A percentile compares a stretch with the other conserved stretches of the same genome.
These are phyloP conservation scores for Choloepus didactylus DNA, from an alignment of 2,797 vertebrate species.

Conservation along the genomic window DNA sequence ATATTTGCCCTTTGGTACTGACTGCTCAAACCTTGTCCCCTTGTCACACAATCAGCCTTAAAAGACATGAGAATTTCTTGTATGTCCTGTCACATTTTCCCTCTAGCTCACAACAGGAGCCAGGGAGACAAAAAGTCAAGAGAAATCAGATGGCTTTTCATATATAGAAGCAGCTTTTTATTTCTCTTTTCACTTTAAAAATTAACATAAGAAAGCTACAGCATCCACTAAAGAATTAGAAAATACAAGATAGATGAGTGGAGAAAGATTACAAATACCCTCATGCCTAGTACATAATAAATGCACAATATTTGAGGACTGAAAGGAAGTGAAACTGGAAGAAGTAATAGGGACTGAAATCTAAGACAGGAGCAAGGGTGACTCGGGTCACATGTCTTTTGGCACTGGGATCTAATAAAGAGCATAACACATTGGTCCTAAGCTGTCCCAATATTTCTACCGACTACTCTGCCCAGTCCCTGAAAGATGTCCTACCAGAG, in stretches of 20 bases:
- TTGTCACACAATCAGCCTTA: not conserved
- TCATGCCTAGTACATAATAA: not conserved
- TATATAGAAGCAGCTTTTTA: not conserved
- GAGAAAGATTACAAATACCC: not conserved
- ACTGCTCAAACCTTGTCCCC: not conserved
- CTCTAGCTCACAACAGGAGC: not conserved
- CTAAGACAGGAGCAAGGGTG: not conserved
- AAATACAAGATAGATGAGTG: not conserved
- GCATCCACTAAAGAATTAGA: not conserved
- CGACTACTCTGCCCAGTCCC: not conserved
- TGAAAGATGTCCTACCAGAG: not conserved
- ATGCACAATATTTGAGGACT: slow-evolving; percentile 11
- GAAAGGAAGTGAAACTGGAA: not conserved
- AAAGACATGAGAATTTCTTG: not conserved
- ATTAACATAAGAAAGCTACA: not conserved
- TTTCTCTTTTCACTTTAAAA: slow-evolving; percentile 40
- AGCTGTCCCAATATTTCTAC: not conserved
- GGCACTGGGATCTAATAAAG: not conserved
- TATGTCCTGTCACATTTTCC: not conserved
- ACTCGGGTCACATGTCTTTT: not conserved
- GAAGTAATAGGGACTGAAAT: not conserved
- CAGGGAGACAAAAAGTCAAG: not conserved
- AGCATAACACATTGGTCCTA: not conserved
- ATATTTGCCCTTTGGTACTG: not conserved
- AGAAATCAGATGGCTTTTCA: not conserved